Conservation (phyloP, 2,888 invertebrate genomes). For the Stratiomys singularior region DNA sequence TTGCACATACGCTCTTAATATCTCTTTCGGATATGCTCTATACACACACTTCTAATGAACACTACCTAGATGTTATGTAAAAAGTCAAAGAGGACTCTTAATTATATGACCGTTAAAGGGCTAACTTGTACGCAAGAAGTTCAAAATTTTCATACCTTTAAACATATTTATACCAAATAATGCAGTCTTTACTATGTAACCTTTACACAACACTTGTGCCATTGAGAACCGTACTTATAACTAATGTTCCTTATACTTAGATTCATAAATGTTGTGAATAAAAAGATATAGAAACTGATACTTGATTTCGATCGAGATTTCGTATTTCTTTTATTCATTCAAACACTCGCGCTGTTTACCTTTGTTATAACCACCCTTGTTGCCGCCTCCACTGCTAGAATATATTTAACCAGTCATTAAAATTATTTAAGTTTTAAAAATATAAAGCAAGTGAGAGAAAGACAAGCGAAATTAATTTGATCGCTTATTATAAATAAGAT, state of each 20-base stretch:
- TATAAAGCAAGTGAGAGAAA: conserved; percentile 8
- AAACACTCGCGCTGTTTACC: conserved; percentile 73
- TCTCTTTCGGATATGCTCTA: not conserved
- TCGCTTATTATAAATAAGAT: not conserved
- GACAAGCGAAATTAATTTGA: conserved; percentile 18
- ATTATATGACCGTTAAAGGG: conserved; percentile 28
- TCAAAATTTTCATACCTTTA: not conserved
- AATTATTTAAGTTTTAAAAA: conserved; percentile 39
- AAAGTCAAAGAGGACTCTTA: not conserved
- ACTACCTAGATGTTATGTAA: conserved; percentile 4
- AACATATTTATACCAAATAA: conserved; percentile 28
- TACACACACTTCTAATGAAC: conserved; percentile 2
- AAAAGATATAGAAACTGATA: conserved; percentile 35
- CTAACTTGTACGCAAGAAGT: conserved; percentile 2
- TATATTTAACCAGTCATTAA: conserved; percentile 55
- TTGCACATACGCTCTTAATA: not conserved
- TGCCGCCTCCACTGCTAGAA: conserved; percentile 87
- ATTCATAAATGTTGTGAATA: conserved; percentile 14
- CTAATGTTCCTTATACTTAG: conserved; percentile 25
- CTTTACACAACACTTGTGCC: not conserved
- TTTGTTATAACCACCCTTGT: conserved; percentile 96
- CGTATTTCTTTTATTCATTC: conserved; percentile 58
- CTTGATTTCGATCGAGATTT: conserved; percentile 31
- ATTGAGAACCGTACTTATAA: not conserved
- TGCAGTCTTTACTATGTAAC: conserved; percentile 36